Evolutionary conservation across 2,113 vertebrate genomes (phyloP).

Genomic region (Chlamydotis undulata): DNA sequence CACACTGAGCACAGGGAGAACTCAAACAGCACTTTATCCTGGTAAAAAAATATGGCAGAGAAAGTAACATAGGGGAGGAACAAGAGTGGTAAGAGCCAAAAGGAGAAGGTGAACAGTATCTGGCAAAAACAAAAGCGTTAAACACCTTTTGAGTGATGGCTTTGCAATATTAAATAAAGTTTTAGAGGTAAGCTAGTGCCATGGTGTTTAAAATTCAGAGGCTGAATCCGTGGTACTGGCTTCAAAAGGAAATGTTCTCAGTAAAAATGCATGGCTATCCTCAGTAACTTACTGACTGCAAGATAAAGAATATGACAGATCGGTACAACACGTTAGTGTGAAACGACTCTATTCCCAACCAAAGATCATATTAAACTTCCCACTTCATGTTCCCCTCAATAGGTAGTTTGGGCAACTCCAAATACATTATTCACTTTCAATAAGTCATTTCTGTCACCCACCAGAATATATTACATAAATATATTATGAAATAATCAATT

Average conservation of each 20-base stretch:
- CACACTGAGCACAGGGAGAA: neutral
- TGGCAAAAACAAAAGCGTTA: neutral
- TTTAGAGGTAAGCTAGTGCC: neutral
- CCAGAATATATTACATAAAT: slow-evolving; percentile 52
- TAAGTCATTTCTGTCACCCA: slow-evolving; percentile 45
- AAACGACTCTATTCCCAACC: neutral
- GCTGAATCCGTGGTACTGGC: neutral
- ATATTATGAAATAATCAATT: slow-evolving; percentile 62
- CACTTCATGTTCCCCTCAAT: slow-evolving; percentile 14
- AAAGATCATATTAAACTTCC: slow-evolving; percentile 42
- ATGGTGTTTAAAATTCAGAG: slow-evolving; percentile 24
- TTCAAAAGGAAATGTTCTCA: slow-evolving; percentile 17
- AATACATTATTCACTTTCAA: slow-evolving; percentile 47
- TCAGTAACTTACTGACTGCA: neutral
- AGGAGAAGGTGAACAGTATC: neutral
- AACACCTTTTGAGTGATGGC: neutral
- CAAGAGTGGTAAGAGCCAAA: neutral
- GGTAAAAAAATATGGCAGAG: neutral
- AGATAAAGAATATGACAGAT: slow-evolving; percentile 33
- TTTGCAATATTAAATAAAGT: neutral
- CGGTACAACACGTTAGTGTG: neutral
- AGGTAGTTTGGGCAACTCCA: slow-evolving; percentile 38
- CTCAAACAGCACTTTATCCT: neutral
- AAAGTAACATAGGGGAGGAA: neutral
- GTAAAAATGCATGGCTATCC: slow-evolving; percentile 26